Conservation (phyloP, 2,113 vertebrate species). For the Pterocles burchelli region DNA sequence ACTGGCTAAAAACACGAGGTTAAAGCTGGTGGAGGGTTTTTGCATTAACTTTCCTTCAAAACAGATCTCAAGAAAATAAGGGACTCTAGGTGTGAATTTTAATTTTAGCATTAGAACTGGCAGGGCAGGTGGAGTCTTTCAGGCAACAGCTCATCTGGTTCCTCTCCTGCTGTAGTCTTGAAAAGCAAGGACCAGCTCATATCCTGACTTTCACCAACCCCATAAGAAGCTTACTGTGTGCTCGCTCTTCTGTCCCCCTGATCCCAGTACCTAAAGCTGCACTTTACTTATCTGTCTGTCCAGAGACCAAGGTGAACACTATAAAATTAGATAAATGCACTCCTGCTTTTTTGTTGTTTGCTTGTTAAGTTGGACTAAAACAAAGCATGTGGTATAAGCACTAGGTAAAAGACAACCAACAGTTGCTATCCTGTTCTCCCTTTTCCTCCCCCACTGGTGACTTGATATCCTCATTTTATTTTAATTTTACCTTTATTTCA, state of each 20-base stretch:
- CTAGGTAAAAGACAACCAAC: not conserved
- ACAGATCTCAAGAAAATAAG: not conserved
- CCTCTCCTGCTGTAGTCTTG: not conserved
- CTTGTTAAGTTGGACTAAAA: not conserved
- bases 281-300: not conserved
- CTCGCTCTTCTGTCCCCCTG: fast-evolving
- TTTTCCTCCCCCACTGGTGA: not conserved
- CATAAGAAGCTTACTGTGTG: not conserved
- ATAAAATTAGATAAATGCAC: not conserved
- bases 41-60: not conserved
- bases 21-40: not conserved
- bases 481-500: not conserved
- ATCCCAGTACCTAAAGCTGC: not conserved
- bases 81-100: not conserved
- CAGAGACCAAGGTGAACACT: not conserved
- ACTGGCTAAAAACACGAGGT: not conserved
- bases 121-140: not conserved
- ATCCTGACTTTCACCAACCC: not conserved
- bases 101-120: not conserved
- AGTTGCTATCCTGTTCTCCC: not conserved
- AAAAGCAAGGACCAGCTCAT: not conserved
- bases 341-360: not conserved
- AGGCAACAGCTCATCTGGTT: not conserved
- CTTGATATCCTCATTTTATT: not conserved
- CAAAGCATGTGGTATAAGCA: not conserved